These are phyloP conservation scores for Clytia hemisphaerica DNA, from an alignment of 30 jellyfish, hydroid and myxozoan genomes.

Conservation along the genomic window DNA sequence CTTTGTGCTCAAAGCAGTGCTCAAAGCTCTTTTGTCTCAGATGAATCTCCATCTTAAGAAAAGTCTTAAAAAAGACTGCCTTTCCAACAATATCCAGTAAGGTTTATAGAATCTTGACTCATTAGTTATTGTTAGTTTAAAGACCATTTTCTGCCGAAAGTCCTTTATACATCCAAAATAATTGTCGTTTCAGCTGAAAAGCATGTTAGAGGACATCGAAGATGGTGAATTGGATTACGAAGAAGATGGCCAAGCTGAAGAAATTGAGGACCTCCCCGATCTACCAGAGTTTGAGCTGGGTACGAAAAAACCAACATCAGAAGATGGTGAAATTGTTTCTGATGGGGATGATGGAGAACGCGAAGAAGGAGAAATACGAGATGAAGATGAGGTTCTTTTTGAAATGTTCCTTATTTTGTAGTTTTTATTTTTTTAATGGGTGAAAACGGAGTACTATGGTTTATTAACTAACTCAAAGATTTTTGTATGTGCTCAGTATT, in stretches of 20 bases:
- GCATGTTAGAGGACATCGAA: constrained; percentile 64
- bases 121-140: no score
- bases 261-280: constrained; percentile 44
- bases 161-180: no score
- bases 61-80: no score
- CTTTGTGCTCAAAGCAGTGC: no score
- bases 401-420: neutral
- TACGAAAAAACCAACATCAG: constrained; percentile 43
- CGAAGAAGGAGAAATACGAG: constrained; percentile 19
- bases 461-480: neutral
- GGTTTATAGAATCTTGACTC: no score
- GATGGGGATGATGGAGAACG: constrained; percentile 34
- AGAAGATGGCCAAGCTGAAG: constrained; percentile 68
- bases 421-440: neutral
- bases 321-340: constrained; percentile 84
- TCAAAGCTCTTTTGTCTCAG: no score
- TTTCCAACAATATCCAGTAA: no score
- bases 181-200: constrained; percentile 13
- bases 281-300: constrained; percentile 27
- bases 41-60: no score
- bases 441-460: neutral
- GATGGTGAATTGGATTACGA: constrained; percentile 98
- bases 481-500: neutral
- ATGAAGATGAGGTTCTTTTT: neutral
- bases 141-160: no score